Base-by-base conservation (phyloP, 2,888 invertebrate species). In the Punctoribates punctum region DNA sequence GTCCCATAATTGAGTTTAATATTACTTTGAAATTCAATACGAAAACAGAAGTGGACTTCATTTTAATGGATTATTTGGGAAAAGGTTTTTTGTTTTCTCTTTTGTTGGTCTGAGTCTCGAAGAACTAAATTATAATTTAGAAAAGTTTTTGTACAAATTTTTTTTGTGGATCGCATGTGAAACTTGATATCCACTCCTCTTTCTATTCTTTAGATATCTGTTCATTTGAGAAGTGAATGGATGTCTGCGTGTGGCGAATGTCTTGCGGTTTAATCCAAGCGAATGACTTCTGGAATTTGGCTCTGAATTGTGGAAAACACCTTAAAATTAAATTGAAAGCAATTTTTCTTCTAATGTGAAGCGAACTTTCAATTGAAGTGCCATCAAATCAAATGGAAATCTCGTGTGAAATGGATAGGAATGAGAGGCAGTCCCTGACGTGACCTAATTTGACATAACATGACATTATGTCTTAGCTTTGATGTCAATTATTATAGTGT, bases 371-470 rank as follows among this genome's bases (percentile, higher is more conserved):
- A 60, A 60, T 60, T 60, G 13, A 25, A 34, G 20, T 46, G 25
- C 11, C 27, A 60, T 27, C 15, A 17, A 17, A 60, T 27, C 15
- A 17, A 17, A 29, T 60, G 27, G 29, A 60, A 29, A 72, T 46
- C 25, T 72, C 46, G 46, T 72, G 48, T 48, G 72, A 72, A 46
- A 48, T 72, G 46, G 23, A 72, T 27, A 42, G 23, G 48, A 25
- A 25, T 72, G 72, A 72, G 20, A 72, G 46, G 72, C 25, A 72
- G 46, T 46, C 17, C 17, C 72, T 72, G 27, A 72, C n/a, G 17
- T 72, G 72, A 72, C 72, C 72, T 23, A 72, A 46, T 72, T 72
- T 72, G 72, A 72, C 72, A 72, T 48, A 72, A 72, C 72, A 72
- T 72, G 15, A 72, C 72, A 72, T 72, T 25, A 72, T 15, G 38